Conservation (phyloP, 2,797 vertebrate genomes). For the Mormyrops attenuatus region DNA sequence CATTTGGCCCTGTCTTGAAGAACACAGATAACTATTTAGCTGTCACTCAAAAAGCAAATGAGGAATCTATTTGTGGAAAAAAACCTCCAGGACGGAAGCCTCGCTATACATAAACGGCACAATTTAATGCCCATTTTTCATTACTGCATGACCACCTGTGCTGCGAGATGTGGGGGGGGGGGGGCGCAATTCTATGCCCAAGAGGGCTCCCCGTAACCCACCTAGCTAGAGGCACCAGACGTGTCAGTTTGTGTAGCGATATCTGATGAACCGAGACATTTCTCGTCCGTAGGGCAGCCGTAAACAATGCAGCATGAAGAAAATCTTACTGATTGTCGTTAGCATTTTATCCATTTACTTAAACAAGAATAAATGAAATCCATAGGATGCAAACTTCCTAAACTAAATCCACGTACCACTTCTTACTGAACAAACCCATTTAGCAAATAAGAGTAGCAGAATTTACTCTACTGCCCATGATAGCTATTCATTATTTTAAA, state of each 20-base stretch:
- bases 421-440: not conserved
- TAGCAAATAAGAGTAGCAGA: not conserved
- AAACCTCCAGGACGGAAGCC: not conserved
- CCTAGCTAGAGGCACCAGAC: not conserved
- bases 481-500: not conserved
- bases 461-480: not conserved
- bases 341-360: conserved; percentile 1
- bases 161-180: not conserved
- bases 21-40: conserved; percentile 11
- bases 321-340: not conserved
- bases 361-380: conserved; percentile 15
- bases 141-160: not conserved
- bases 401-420: not conserved
- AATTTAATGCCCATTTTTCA: conserved; percentile 11
- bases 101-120: not conserved
- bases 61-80: not conserved
- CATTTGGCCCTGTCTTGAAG: not conserved
- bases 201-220: not conserved
- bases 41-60: not conserved
- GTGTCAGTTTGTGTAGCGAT: not conserved
- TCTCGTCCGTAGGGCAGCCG: not conserved
- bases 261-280: not conserved
- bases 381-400: conserved; percentile 9
- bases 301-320: conserved; percentile 7
- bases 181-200: not conserved